These are phyloP conservation scores for Vollenhovia emeryi DNA, from an alignment of 1,140 invertebrate genomes.

Conservation along the genomic window DNA sequence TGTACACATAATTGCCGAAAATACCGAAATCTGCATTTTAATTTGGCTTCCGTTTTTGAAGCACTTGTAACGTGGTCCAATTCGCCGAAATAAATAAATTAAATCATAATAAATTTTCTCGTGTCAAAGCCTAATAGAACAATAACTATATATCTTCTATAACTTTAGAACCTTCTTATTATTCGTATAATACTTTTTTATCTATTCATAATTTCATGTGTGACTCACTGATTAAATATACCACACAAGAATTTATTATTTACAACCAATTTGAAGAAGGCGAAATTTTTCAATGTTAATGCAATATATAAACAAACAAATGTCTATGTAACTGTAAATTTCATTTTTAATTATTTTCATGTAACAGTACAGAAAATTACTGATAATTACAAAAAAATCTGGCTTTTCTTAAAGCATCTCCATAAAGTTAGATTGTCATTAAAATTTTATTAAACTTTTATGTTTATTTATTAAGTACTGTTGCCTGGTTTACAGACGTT, in stretches of 20 bases:
- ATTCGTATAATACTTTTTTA: background rate
- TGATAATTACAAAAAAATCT: background rate
- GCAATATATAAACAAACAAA: too few relatives aligned
- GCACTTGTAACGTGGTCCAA: background rate
- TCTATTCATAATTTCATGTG: background rate
- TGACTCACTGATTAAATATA: too few relatives aligned
- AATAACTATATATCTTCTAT: background rate
- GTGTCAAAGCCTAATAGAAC: background rate
- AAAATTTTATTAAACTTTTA: background rate
- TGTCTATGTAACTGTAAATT: background rate
- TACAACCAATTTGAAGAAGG: too few relatives aligned
- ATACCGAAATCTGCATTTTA: background rate
- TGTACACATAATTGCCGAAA: background rate
- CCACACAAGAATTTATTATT: too few relatives aligned
- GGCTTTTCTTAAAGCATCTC: background rate
- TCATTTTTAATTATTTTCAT: background rate
- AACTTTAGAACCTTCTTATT: background rate
- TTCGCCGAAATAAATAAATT: background rate
- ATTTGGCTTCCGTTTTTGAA: conserved; percentile 3
- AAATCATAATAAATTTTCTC: background rate
- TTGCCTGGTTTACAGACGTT: background rate
- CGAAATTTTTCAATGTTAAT: too few relatives aligned
- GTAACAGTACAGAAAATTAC: background rate
- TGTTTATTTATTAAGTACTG: background rate
- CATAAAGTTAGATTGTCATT: background rate